These are phyloP conservation scores for Aphodius sticticus DNA, from an alignment of 2,888 invertebrate species.

Conservation along the genomic window DNA sequence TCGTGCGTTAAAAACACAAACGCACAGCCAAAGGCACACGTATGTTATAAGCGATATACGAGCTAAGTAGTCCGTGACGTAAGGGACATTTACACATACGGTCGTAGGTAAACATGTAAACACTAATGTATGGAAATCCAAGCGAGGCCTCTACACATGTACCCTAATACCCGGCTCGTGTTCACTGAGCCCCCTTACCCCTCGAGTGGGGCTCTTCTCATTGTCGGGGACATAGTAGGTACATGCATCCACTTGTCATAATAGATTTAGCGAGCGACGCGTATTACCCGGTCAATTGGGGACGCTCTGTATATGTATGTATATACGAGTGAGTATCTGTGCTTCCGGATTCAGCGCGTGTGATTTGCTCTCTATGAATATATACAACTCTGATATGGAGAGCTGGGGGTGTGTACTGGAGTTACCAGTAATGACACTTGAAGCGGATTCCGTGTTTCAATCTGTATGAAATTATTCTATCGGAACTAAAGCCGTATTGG, in stretches of 20 bases:
- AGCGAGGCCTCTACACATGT: slow-evolving; percentile 36
- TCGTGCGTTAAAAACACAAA: too few relatives aligned
- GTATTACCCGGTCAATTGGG: slow-evolving; percentile 28
- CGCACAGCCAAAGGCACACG: too few relatives aligned
- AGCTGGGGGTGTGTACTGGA: background rate
- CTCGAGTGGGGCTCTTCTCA: slow-evolving; percentile 18
- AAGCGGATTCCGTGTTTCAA: too few relatives aligned
- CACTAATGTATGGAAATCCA: slow-evolving; percentile 54
- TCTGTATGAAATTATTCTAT: too few relatives aligned
- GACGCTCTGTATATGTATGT: background rate
- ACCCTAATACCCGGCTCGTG: slow-evolving; percentile 34
- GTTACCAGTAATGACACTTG: too few relatives aligned
- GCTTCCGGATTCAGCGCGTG: background rate
- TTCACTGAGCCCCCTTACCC: slow-evolving; percentile 19
- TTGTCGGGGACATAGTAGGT: background rate
- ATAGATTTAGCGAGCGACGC: slow-evolving; percentile 33
- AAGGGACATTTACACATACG: too few relatives aligned
- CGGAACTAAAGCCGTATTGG: too few relatives aligned
- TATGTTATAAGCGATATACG: too few relatives aligned
- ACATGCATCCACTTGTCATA: slow-evolving; percentile 26
- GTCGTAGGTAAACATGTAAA: slow-evolving; percentile 59
- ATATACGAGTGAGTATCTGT: background rate
- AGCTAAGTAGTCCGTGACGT: too few relatives aligned
- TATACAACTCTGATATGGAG: background rate
- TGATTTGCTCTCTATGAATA: background rate